Evolutionary conservation across 2,113 vertebrate genomes (phyloP).

Genomic region (Capreolus pygargus): DNA sequence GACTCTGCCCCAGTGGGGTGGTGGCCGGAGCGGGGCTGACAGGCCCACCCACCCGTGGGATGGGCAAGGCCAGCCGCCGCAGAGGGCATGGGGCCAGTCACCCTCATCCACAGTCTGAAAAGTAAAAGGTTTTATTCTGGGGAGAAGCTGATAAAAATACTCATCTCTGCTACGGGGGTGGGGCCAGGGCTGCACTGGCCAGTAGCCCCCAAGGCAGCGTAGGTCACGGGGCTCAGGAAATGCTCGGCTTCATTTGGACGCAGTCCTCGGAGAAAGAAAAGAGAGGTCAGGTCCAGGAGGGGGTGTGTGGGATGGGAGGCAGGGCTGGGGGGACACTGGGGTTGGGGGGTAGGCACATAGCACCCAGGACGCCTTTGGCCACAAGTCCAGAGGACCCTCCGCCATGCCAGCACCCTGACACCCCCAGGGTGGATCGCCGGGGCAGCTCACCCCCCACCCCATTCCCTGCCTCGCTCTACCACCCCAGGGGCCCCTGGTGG

Average conservation of each 20-base stretch:
- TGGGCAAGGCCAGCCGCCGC: background rate
- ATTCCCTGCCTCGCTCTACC: background rate
- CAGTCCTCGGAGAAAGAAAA: slow-evolving; percentile 14
- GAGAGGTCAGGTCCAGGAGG: background rate
- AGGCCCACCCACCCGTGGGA: background rate
- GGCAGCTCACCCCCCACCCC: background rate
- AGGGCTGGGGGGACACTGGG: background rate
- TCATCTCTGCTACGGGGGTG: background rate
- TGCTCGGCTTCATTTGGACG: background rate
- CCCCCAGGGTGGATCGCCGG: background rate
- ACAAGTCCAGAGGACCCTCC: background rate
- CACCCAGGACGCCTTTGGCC: rapidly evolving
- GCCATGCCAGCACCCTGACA: background rate
- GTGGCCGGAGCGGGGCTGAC: background rate
- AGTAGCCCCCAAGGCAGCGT: background rate
- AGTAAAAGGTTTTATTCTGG: slow-evolving; percentile 45
- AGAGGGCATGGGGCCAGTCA: background rate
- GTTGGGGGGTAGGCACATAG: background rate
- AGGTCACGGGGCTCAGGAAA: background rate
- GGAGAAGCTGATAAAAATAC: slow-evolving; percentile 17
- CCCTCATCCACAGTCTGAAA: background rate
- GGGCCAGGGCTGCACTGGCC: background rate
- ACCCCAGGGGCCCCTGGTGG: background rate
- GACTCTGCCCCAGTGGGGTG: background rate
- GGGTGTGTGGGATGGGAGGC: background rate